Evolutionary conservation across 2,797 vertebrate genomes (phyloP).

Genomic region (Gymnocypris eckloni): DNA sequence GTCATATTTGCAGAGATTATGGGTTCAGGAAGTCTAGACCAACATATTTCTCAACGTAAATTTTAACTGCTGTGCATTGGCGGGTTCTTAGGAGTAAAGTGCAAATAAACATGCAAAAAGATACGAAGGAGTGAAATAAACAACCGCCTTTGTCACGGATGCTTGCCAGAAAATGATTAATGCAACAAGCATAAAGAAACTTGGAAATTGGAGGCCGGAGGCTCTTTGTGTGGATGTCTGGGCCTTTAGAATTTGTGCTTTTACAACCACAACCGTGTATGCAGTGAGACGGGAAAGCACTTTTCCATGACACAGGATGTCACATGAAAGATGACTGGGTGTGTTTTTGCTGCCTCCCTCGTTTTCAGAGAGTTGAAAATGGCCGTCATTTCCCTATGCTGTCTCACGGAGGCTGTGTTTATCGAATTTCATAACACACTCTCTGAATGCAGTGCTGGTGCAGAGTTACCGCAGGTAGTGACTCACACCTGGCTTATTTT

Average conservation of each 20-base stretch:
- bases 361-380: constrained; percentile 49
- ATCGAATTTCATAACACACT: constrained; percentile 49
- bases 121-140: constrained; percentile 47
- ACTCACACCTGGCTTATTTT: constrained; percentile 25
- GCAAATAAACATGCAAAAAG: constrained; percentile 34
- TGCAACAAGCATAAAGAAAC: constrained; percentile 53
- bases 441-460: constrained; percentile 15
- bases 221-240: constrained; percentile 50
- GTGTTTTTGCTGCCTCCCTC: constrained; percentile 45
- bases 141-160: constrained; percentile 40
- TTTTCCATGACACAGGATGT: constrained; percentile 43
- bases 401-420: constrained; percentile 29
- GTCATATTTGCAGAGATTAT: background rate
- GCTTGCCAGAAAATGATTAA: constrained; percentile 43
- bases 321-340: constrained; percentile 37
- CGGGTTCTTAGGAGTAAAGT: constrained; percentile 34
- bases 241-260: constrained; percentile 41
- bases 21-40: background rate
- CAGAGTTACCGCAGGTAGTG: constrained; percentile 23
- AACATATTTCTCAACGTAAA: background rate
- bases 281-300: constrained; percentile 35
- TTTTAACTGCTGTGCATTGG: constrained; percentile 9
- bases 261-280: constrained; percentile 34
- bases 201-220: constrained; percentile 44
- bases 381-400: constrained; percentile 32